These are phyloP conservation scores for Crocuta crocuta DNA, from an alignment of 2,113 vertebrate species.

Conservation along the genomic window DNA sequence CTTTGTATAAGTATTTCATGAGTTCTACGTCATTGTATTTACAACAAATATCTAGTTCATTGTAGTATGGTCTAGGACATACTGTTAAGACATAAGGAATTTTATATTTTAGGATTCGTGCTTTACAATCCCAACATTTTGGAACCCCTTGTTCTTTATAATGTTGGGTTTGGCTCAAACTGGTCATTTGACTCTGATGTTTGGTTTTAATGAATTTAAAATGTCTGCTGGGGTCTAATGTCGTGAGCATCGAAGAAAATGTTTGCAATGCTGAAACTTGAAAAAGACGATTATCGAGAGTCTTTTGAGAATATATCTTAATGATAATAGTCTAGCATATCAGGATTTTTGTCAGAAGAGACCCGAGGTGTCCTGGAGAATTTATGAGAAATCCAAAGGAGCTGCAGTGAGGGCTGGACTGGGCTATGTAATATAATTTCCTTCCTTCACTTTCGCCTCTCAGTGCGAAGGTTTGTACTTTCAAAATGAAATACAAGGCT, in stretches of 20 bases:
- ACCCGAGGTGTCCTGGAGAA: rapidly evolving
- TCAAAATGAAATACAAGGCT: background rate
- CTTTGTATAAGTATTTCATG: rapidly evolving
- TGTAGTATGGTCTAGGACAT: background rate
- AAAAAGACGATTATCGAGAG: background rate
- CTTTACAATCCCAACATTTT: background rate
- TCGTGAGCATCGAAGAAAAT: background rate
- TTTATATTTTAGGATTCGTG: background rate
- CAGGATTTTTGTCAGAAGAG: background rate
- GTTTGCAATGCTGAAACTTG: background rate
- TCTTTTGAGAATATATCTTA: background rate
- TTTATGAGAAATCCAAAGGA: rapidly evolving
- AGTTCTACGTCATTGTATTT: background rate
- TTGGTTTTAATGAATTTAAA: background rate
- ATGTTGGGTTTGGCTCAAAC: rapidly evolving
- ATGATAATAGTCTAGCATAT: background rate
- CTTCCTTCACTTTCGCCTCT: background rate
- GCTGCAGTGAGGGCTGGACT: rapidly evolving
- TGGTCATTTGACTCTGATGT: background rate
- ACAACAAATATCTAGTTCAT: rapidly evolving
- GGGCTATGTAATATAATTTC: background rate
- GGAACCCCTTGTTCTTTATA: background rate
- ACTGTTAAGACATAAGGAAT: background rate
- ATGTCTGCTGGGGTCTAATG: background rate
- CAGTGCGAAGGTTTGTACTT: rapidly evolving